Percentiles rank a stretch among this genome's conserved stretches.
Conservation (phyloP, 2,113 vertebrate genomes). For the Corythornis vintsioides region DNA sequence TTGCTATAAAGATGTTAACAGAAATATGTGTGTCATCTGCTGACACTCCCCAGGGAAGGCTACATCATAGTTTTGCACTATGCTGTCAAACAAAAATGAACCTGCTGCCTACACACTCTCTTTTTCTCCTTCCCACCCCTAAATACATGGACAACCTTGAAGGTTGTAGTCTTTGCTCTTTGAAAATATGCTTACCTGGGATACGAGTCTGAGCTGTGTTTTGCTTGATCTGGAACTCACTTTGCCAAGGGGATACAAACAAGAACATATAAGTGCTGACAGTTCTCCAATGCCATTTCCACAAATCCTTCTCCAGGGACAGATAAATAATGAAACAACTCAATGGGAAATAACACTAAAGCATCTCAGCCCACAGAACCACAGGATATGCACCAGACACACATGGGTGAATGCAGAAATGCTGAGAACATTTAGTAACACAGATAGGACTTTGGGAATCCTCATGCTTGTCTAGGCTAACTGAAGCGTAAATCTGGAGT, state of each 20-base stretch:
- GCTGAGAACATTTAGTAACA: conserved; percentile 47
- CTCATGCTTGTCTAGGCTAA: conserved; percentile 23
- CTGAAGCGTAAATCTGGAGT: conserved; percentile 4
- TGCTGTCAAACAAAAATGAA: background rate
- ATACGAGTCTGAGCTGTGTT: background rate
- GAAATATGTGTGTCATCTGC: background rate
- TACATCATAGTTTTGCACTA: background rate
- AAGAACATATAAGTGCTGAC: conserved; percentile 36
- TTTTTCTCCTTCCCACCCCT: background rate
- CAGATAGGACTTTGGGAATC: conserved; percentile 2
- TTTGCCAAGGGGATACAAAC: conserved; percentile 46
- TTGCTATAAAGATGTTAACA: background rate
- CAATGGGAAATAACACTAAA: conserved; percentile 12
- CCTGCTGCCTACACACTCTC: background rate
- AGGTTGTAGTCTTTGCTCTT: background rate
- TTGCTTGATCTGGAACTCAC: conserved; percentile 54
- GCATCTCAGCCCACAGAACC: conserved; percentile 10
- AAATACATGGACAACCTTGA: background rate
- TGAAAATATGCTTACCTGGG: background rate
- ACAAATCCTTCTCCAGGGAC: conserved; percentile 40
- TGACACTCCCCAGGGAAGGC: background rate
- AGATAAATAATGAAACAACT: conserved; percentile 53
- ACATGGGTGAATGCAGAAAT: conserved; percentile 33
- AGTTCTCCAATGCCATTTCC: conserved; percentile 42
- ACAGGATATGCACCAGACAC: conserved; percentile 29